Evolutionary conservation across 2,888 invertebrate genomes (phyloP).

Genomic region (Euspilapteryx auroguttella): DNA sequence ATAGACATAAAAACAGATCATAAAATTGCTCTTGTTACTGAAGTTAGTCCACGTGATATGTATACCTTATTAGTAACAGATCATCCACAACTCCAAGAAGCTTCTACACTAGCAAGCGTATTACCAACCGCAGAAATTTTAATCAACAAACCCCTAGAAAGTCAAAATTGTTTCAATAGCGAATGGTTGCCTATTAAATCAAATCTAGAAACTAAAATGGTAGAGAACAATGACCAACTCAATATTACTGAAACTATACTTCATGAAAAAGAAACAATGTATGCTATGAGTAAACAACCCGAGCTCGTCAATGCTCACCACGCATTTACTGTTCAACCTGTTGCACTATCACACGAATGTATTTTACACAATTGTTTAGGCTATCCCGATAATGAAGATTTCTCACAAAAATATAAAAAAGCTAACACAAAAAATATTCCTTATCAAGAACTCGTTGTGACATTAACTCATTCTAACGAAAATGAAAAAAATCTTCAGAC

Average conservation of each 20-base stretch:
- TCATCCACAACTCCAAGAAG: slow-evolving; percentile 25
- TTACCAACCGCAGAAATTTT: slow-evolving; percentile 30
- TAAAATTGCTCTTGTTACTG: slow-evolving; percentile 46
- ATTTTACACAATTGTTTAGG: no score
- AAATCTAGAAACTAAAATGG: no score
- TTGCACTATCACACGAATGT: slow-evolving; percentile 57
- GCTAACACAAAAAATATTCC: slow-evolving; percentile 56
- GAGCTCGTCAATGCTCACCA: slow-evolving; percentile 30
- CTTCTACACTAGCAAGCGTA: slow-evolving; percentile 23
- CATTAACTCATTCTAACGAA: slow-evolving; percentile 58
- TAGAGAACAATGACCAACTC: no score
- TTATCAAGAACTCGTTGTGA: slow-evolving; percentile 52
- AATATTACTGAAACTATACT: slow-evolving; percentile 30
- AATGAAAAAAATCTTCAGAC: slow-evolving; percentile 38
- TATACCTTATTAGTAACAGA: slow-evolving; percentile 19
- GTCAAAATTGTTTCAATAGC: no score
- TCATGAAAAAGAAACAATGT: slow-evolving; percentile 37
- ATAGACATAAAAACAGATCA: slow-evolving; percentile 52
- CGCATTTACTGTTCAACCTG: slow-evolving; percentile 43
- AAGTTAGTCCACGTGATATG: slow-evolving; percentile 34
- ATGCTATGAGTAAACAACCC: slow-evolving; percentile 10
- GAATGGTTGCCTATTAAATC: no score
- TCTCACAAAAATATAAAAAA: slow-evolving; percentile 20
- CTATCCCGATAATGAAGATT: slow-evolving; percentile 13
- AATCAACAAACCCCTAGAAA: no score